Evolutionary conservation across 2,113 vertebrate genomes (phyloP).

Genomic region (Notarius quadriscutis): DNA sequence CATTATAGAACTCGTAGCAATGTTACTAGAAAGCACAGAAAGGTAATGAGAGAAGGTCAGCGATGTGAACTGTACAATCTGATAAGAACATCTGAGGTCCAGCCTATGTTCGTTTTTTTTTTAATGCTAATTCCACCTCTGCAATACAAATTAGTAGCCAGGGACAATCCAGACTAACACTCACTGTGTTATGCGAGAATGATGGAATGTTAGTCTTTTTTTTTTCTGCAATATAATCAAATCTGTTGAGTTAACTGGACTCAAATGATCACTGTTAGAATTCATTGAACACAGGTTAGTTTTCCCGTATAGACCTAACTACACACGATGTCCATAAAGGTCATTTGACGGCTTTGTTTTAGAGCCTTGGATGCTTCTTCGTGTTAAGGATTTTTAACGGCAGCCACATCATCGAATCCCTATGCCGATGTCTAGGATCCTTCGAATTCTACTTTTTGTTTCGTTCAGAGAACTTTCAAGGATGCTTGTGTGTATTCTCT

Average conservation of each 20-base stretch:
- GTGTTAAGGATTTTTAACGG: too few relatives aligned
- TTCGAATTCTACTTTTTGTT: too few relatives aligned
- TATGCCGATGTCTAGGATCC: too few relatives aligned
- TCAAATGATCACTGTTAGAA: conserved; percentile 9
- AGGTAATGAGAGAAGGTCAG: not conserved
- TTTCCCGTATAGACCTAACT: not conserved
- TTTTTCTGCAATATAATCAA: not conserved
- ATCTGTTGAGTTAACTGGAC: conserved; percentile 3
- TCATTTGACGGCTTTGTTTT: not conserved
- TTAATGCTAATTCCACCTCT: not conserved
- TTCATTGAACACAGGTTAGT: not conserved
- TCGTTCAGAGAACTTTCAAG: too few relatives aligned
- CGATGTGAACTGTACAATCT: not conserved
- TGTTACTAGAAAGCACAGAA: conserved; percentile 23
- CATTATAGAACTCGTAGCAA: not conserved
- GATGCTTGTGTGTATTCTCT: too few relatives aligned
- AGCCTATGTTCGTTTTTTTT: not conserved
- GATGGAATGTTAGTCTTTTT: not conserved
- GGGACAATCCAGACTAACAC: conserved; percentile 1
- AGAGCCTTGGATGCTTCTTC: not conserved
- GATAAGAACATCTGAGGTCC: not conserved
- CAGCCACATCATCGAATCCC: too few relatives aligned
- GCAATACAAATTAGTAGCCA: not conserved
- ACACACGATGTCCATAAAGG: conserved; percentile 5
- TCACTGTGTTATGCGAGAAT: not conserved